Percentiles rank a stretch among this genome's conserved stretches.
phyloP scores from a whole-genome alignment of 2,888 invertebrate genomes.

The Drosophila colorata region DNA sequence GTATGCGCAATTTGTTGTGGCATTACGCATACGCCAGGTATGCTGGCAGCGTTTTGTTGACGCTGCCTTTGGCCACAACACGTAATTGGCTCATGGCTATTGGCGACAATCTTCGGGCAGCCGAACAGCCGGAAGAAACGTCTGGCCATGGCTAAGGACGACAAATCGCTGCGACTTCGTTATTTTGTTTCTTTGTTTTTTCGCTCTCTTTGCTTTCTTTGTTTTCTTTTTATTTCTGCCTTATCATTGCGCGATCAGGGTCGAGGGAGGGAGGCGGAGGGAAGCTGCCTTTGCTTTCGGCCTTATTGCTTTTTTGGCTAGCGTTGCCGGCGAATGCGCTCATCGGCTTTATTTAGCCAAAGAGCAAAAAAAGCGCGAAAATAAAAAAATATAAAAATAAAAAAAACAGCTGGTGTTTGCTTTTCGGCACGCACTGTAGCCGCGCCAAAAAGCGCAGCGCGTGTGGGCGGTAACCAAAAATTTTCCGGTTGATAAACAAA shows the following conservation, averaged over 20 bases:
- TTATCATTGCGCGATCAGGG: constrained; percentile 30
- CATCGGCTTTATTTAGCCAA: constrained; percentile 75
- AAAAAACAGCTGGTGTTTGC: constrained; percentile 64
- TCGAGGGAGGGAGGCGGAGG: too few species aligned
- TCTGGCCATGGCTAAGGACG: constrained; percentile 71
- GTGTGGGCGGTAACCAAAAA: constrained; percentile 17
- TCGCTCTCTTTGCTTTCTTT: background rate
- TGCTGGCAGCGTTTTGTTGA: constrained; percentile 34
- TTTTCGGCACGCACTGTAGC: constrained; percentile 36
- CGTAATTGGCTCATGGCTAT: constrained; percentile 48
- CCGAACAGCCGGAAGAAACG: constrained; percentile 36
- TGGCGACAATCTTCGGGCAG: constrained; percentile 18
- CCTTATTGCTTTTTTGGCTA: constrained; percentile 38
- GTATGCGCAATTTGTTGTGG: constrained; percentile 48
- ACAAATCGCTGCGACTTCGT: constrained; percentile 38
- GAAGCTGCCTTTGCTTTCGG: constrained; percentile 3
- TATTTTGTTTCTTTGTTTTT: constrained; percentile 4
- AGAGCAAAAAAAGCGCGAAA: constrained; percentile 1
- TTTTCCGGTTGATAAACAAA: constrained; percentile 72
- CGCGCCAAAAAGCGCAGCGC: background rate
- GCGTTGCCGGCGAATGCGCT: constrained; percentile 67
- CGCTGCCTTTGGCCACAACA: constrained; percentile 1
- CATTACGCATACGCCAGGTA: constrained; percentile 69
- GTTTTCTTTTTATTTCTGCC: constrained; percentile 31
- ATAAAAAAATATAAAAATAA: constrained; percentile 1